Percentiles rank a stretch among this genome's conserved stretches.
These are phyloP conservation scores for Ciona savignyi DNA, from an alignment of 23 tunicate species.

Conservation along the genomic window DNA sequence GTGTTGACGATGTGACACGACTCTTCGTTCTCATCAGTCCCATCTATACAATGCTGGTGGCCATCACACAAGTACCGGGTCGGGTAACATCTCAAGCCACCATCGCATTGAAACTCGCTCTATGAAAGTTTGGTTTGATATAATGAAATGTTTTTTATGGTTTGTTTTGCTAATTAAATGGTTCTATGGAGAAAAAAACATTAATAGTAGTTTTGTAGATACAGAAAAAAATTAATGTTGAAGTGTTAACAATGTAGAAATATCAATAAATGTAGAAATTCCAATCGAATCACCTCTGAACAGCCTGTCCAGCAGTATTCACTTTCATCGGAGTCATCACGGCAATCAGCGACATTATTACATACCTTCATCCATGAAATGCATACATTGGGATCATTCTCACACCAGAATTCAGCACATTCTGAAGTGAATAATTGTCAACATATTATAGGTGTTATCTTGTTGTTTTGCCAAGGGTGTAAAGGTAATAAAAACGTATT, in stretches of 20 bases:
- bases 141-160: too few relatives aligned
- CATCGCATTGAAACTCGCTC: constrained; percentile 39
- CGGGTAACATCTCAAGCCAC: constrained; percentile 31
- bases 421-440: constrained; percentile 13
- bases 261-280: too few relatives aligned
- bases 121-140: background rate
- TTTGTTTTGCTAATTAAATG: too few relatives aligned
- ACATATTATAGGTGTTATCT: too few relatives aligned
- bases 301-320: constrained; percentile 48
- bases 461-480: too few relatives aligned
- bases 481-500: too few relatives aligned
- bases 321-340: constrained; percentile 47
- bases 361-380: constrained; percentile 45
- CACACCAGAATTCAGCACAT: constrained; percentile 48
- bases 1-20: constrained; percentile 8
- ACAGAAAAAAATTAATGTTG: too few relatives aligned
- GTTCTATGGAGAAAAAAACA: too few relatives aligned
- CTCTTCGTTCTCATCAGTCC: constrained; percentile 25
- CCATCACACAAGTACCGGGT: constrained; percentile 33
- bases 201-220: too few relatives aligned
- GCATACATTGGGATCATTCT: constrained; percentile 17
- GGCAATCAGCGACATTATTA: constrained; percentile 33
- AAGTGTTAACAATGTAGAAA: too few relatives aligned
- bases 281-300: constrained; percentile 38
- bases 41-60: constrained; percentile 27